phyloP scores from a whole-genome alignment of 2,888 invertebrate species.

The Gisinianus flammeolus region DNA sequence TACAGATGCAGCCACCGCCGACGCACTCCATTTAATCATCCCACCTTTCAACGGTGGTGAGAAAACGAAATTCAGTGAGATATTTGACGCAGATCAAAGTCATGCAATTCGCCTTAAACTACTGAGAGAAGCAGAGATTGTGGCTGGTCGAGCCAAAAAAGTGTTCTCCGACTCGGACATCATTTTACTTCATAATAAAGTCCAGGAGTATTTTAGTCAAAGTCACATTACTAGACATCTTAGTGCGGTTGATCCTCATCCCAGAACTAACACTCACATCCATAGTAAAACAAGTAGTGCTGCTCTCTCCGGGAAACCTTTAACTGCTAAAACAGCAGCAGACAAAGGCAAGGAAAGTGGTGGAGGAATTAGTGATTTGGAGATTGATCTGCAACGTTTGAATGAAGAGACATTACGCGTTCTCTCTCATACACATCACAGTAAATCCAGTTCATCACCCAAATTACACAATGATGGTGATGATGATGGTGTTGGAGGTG shows the following conservation, averaged over 20 bases:
- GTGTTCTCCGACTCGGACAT: conserved; percentile 34
- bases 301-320: background rate
- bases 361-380: conserved; percentile 22
- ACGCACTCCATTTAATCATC: background rate
- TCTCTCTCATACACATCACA: background rate
- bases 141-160: conserved; percentile 2
- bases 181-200: conserved; percentile 16
- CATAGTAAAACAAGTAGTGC: background rate
- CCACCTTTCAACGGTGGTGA: background rate
- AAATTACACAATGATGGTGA: background rate
- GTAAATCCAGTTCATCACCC: background rate
- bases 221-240: background rate
- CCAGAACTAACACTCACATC: background rate
- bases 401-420: conserved; percentile 28
- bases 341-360: background rate
- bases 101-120: conserved; percentile 47
- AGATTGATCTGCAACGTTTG: conserved; percentile 24
- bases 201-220: conserved; percentile 19
- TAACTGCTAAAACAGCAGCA: too few relatives aligned
- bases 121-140: background rate
- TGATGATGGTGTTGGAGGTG: background rate
- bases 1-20: background rate
- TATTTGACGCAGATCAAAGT: conserved; percentile 50
- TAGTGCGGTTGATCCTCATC: background rate
- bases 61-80: conserved; percentile 51